Base-by-base conservation (phyloP, 2,888 invertebrate species). In the Melitaea athalia region DNA sequence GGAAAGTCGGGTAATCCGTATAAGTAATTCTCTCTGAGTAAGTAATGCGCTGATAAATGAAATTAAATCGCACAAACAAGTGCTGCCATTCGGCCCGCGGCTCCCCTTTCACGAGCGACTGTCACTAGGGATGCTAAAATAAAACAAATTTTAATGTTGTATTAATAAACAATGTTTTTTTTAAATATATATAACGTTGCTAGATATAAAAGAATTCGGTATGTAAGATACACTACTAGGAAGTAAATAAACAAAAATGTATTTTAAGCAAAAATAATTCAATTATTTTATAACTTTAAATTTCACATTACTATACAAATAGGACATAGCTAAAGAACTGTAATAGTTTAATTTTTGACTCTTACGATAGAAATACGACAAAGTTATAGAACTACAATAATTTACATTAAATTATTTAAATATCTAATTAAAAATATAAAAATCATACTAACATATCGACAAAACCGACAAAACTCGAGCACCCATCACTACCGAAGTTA, bases 1-100 rank as follows among this genome's bases (percentile, higher is more conserved):
- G 85, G 80, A 79, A 83, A 81, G 82, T 78, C 78, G 82, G 80
- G 88, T 92, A 91, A 92, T 92, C 92, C 90, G 79, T 84, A 81
- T 91, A 92, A 92, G 92, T 91, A 91, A 91, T 91, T 89, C 92
- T 85, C 85, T 87, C 87, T 85, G 85, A 86, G 92, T 89, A 91
- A 91, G 91, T 92, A 92, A 92, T 92, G 91, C 92, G 91, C 82
- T 92, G 92, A 92, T 92, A 92, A 92, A 92, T 92, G 92, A 91
- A 92, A 92, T 92, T 92, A 92, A 92, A 92, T 92, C 91, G 91
- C 91, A 91, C 91, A 92, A 92, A 92, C 92, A 92, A 92, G 89
- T 89, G 91, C 86, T 81, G 83, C 85, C 83, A 79, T 82, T 81
- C 79, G 84, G 78, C 85, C 87, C 85, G 80, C 72, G 85, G 87